These are phyloP conservation scores for Tympanoctomys barrerae DNA, from an alignment of 2,797 vertebrate species.

Conservation along the genomic window DNA sequence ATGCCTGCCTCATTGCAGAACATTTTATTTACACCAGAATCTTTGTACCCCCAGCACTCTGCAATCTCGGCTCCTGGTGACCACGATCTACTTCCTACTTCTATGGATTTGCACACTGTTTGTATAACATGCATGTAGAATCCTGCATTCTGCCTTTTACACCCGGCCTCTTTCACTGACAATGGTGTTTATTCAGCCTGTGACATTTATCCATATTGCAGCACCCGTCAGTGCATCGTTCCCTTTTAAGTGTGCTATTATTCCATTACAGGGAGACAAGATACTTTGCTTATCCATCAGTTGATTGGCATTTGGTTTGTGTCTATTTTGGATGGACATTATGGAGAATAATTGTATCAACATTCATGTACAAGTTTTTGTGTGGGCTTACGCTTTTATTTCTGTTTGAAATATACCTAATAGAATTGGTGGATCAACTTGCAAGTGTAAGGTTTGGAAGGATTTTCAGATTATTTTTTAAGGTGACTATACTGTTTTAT, in stretches of 20 bases:
- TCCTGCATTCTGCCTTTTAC: not conserved
- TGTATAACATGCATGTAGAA: not conserved
- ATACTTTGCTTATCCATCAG: not conserved
- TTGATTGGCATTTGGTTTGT: not conserved
- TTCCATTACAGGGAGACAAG: not conserved
- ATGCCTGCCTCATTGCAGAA: not conserved
- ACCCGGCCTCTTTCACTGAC: not conserved
- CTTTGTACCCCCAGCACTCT: no score
- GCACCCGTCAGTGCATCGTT: not conserved
- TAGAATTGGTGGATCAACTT: not conserved
- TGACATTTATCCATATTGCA: not conserved
- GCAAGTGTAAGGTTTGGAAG: not conserved
- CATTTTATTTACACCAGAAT: not conserved
- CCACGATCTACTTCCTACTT: not conserved
- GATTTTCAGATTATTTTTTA: slow-evolving; percentile 3
- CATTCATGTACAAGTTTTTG: not conserved
- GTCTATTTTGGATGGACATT: not conserved
- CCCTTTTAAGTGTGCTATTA: not conserved
- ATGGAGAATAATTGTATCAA: not conserved
- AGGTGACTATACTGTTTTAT: not conserved
- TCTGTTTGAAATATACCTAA: not conserved
- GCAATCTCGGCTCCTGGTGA: not conserved
- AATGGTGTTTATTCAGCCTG: not conserved
- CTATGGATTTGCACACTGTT: not conserved
- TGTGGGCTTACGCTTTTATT: not conserved